These are phyloP conservation scores for Watersipora subatra DNA, from an alignment of 1,140 invertebrate species.

Conservation along the genomic window DNA sequence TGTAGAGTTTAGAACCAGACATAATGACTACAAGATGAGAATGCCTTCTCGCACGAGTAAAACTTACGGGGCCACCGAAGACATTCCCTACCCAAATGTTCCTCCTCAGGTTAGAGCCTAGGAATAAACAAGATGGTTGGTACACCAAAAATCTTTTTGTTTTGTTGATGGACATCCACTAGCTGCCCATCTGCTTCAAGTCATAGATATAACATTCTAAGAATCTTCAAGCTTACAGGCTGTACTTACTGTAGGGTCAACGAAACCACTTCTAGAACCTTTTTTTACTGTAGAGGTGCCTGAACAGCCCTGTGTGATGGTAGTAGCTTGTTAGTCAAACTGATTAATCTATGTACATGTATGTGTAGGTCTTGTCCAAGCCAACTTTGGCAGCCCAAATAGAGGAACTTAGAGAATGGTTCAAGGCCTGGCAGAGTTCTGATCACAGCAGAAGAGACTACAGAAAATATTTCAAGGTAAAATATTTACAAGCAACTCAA, in stretches of 20 bases:
- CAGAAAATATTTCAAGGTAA: conserved; percentile 9
- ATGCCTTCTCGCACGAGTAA: conserved; percentile 16
- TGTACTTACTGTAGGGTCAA: no score
- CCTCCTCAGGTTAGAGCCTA: conserved; percentile 2
- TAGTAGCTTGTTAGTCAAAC: no score
- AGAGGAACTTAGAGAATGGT: conserved; percentile 10
- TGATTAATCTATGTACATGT: no score
- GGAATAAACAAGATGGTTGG: neutral
- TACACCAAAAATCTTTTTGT: neutral
- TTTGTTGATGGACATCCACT: no score
- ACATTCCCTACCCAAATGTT: conserved; percentile 10
- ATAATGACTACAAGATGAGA: conserved; percentile 27
- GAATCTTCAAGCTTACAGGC: no score
- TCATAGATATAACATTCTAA: no score
- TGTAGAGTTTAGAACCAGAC: conserved; percentile 26
- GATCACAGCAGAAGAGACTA: conserved; percentile 10
- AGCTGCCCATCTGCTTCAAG: no score
- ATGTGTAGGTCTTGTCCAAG: conserved; percentile 10
- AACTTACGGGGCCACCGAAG: conserved; percentile 4
- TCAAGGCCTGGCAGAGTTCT: conserved; percentile 14
- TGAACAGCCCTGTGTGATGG: no score
- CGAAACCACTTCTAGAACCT: no score
- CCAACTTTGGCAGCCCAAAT: neutral
- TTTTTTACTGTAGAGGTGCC: no score
- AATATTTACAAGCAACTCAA: no score